Evolutionary conservation across 1,140 invertebrate genomes (phyloP), one percentile per base, ranked within the genome.

Genomic region (Thalassaphorura encarpata): DNA sequence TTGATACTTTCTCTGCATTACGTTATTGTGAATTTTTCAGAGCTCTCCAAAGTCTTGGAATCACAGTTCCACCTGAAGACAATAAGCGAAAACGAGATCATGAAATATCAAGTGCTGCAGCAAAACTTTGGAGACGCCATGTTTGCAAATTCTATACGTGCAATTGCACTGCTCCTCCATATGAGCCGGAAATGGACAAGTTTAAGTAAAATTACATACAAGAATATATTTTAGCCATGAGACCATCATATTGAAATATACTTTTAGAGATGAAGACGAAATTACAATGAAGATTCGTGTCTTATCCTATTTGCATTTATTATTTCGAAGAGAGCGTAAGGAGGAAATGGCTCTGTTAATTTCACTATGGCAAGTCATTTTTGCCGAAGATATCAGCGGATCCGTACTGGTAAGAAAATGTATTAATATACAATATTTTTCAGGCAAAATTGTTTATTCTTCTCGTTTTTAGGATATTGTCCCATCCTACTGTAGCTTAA

Each of bases 401-500:
- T 21, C 27, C 1, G 29, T 54, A 18, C 40, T 28, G 8, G 56
- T 52, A 47, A 52, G 42, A 4, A 27, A 11, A 36, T n/a, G n/a
- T n/a, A n/a, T n/a, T n/a, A n/a, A n/a, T n/a, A n/a, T n/a, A n/a
- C n/a, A n/a, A n/a, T n/a, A n/a, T n/a, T n/a, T n/a, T n/a, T n/a
- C n/a, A n/a, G n/a, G n/a, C n/a, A n/a, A n/a, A n/a, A 48, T 6
- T 40, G 28, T 3, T 39, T 39, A 16, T 24, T 48, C 6, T 59
- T 31, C 43, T 54, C 33, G 33, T n/a, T 47, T 27, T 28, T 48
- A 62, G 39, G 63, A 65, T 42, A 26, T 59, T 0, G 42, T 65
- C 31, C 60, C 63, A 26, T 56, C 63, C 0, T 62, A 65, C 31
- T 57, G 54, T 16, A 53, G 52, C n/a, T 52, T 62, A 52, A 62